Conservation (phyloP, 2,888 invertebrate genomes). For the Beris chalybata region DNA sequence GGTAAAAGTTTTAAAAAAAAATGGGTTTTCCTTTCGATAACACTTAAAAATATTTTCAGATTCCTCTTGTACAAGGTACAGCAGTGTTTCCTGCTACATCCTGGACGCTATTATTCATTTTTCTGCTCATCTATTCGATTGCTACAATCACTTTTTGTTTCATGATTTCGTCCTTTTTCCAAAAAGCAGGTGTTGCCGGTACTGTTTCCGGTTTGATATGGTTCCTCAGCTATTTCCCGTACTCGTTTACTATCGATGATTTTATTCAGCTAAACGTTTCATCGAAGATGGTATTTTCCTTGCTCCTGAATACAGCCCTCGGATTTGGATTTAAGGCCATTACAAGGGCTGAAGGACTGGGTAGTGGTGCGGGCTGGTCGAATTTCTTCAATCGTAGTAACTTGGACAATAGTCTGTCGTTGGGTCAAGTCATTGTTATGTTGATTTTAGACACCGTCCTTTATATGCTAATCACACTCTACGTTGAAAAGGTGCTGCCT, state of each 20-base stretch:
- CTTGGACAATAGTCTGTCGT: constrained; percentile 65
- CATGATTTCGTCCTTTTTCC: constrained; percentile 75
- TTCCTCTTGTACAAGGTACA: constrained; percentile 36
- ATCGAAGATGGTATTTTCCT: constrained; percentile 63
- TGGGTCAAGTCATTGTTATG: constrained; percentile 72
- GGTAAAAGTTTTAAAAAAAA: too few relatives aligned
- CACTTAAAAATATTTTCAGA: too few relatives aligned
- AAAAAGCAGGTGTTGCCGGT: constrained; percentile 73
- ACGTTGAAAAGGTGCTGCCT: constrained; percentile 79
- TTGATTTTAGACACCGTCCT: constrained; percentile 67
- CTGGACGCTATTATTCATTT: constrained; percentile 67
- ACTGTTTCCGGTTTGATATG: constrained; percentile 73
- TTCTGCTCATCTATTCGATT: constrained; percentile 68
- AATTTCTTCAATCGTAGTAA: constrained; percentile 62
- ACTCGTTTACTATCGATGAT: constrained; percentile 65
- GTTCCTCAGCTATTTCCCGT: constrained; percentile 75
- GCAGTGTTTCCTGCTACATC: constrained; percentile 70
- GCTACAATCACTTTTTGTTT: constrained; percentile 73
- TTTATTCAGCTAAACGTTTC: constrained; percentile 54
- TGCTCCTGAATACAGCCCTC: constrained; percentile 76
- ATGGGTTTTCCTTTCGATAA: too few relatives aligned
- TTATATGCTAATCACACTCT: constrained; percentile 74
- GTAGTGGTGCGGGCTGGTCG: constrained; percentile 58
- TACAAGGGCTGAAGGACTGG: constrained; percentile 57
- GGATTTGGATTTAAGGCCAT: constrained; percentile 58